Evolutionary conservation across 2,113 vertebrate genomes (phyloP), one percentile per base, ranked within the genome.

Genomic region (Narcine bancroftii): DNA sequence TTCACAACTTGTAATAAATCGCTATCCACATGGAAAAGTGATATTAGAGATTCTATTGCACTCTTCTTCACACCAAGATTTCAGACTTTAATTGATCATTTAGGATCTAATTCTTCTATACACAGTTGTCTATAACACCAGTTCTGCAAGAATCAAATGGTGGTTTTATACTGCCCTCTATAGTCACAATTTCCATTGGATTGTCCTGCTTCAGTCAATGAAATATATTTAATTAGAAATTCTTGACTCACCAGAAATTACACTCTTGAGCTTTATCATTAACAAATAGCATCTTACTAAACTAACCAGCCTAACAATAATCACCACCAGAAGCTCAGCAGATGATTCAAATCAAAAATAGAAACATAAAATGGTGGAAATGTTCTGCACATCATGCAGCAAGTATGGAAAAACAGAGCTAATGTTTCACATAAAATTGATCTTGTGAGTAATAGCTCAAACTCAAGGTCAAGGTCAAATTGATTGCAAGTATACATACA

Each of bases 151-250:
- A 91, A 91, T 69, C 39, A 17, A 45, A 69, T 69, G 26, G 24
- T 69, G 65, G 89, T 45, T 91, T 69, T 71, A 45, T 69, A 69
- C 63, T 71, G 89, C 89, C 89, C 65, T 71, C 89, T 91, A 91
- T 69, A 17, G 89, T 91, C 26, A 91, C 65, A 45, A 29, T 33
- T 26, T 71, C 65, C 39, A 47, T 5, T 33, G 42, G 17, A 83
- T 83, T 10, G 26, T 15, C 13, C n/a, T 6, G 19, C 10, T 89
- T 29, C n/a, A 21, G 85, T 7, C 56, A 39, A 39, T 39, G 9
- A 29, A 69, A 69, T 5, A 17, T 69, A 19, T 60, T 60, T 60
- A 7, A 60, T n/a, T n/a, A n/a, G n/a, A n/a, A n/a, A n/a, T n/a
- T n/a, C n/a, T 17, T 50, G 45, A 81, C 26, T 81, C 77, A 81